phyloP scores from a whole-genome alignment of 2,797 vertebrate genomes.

The Eremophila alpestris region DNA sequence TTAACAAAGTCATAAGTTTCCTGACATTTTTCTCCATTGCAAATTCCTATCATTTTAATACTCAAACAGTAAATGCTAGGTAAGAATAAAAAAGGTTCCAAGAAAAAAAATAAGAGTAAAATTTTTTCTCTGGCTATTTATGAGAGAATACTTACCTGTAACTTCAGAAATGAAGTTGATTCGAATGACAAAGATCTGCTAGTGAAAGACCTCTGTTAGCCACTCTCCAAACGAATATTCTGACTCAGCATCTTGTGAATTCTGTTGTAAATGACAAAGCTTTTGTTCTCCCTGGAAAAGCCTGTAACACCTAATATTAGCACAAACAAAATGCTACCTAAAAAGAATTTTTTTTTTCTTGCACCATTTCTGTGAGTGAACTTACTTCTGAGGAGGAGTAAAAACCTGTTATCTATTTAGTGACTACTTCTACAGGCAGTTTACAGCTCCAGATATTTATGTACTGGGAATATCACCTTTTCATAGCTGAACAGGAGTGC shows the following conservation, averaged over 20 bases:
- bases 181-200: not conserved
- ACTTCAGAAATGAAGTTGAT: not conserved
- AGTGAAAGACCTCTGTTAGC: not conserved
- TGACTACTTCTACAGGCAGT: not conserved
- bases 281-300: not conserved
- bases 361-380: not conserved
- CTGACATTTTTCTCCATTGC: not conserved
- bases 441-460: not conserved
- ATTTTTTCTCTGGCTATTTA: not conserved
- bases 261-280: not conserved
- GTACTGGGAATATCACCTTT: not conserved
- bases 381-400: not conserved
- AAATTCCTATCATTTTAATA: not conserved
- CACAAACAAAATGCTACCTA: not conserved
- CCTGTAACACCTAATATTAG: not conserved
- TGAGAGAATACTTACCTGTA: not conserved
- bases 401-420: not conserved
- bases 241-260: not conserved
- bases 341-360: not conserved
- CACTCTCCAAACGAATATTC: not conserved
- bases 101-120: not conserved
- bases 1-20: not conserved
- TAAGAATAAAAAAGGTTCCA: not conserved
- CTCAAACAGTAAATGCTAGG: not conserved
- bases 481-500: not conserved